Percentiles rank a stretch among this genome's conserved stretches.
phyloP scores from a whole-genome alignment of 2,113 vertebrate genomes.

The Equus przewalskii region DNA sequence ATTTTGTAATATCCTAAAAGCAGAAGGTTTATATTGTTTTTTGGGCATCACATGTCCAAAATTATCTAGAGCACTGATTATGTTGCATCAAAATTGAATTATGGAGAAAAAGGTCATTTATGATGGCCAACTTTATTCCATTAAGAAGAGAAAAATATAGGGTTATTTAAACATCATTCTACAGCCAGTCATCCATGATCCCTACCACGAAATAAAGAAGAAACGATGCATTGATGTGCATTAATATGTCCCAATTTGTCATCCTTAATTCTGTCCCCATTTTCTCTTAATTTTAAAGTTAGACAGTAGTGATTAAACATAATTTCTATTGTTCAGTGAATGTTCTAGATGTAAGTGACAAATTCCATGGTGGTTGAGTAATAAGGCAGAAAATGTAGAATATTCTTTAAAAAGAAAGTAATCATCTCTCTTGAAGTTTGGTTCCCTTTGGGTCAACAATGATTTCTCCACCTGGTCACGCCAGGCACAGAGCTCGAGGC shows the following conservation, averaged over 20 bases:
- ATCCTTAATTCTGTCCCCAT: not conserved
- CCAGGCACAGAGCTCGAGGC: not conserved
- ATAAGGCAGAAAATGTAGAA: not conserved
- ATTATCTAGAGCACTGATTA: constrained; percentile 32
- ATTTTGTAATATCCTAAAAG: constrained; percentile 44
- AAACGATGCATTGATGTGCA: not conserved
- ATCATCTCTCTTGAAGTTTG: not conserved
- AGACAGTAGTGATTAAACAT: constrained; percentile 1
- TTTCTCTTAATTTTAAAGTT: constrained; percentile 42
- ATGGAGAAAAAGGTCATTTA: not conserved
- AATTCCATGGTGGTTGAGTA: not conserved
- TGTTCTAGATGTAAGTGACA: not conserved
- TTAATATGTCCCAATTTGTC: not conserved
- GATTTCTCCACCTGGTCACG: not conserved
- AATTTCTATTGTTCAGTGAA: constrained; percentile 1
- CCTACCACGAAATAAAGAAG: not conserved
- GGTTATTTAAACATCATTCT: not conserved
- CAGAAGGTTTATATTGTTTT: constrained; percentile 27
- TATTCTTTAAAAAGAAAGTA: not conserved
- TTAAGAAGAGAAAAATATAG: constrained; percentile 19
- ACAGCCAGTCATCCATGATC: not conserved
- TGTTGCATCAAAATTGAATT: constrained; percentile 44
- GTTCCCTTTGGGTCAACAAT: not conserved
- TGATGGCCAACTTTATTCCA: constrained; percentile 34
- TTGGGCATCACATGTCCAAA: not conserved